Conservation (phyloP, 64 coral and sea anemone species). For the Dendronephthya gigantea region DNA sequence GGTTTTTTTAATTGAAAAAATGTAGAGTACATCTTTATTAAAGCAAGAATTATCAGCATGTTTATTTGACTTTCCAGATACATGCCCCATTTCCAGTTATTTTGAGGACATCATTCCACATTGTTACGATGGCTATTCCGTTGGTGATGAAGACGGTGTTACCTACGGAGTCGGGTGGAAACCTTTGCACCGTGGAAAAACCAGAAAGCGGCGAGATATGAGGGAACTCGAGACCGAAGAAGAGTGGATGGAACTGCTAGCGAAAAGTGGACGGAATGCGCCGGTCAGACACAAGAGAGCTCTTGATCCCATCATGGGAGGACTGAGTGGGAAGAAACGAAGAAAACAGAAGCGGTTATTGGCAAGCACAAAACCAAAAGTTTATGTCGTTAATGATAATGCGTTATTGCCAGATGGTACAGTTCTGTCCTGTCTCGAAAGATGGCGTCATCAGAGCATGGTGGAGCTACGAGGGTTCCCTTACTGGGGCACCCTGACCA, state of each 20-base stretch:
- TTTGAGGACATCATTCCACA: conserved; percentile 11
- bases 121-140: conserved; percentile 34
- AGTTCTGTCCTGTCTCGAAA: conserved; percentile 63
- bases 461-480: conserved; percentile 63
- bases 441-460: conserved; percentile 52
- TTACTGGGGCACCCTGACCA: conserved; percentile 53
- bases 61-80: neutral
- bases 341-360: conserved; percentile 31
- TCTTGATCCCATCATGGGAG: conserved; percentile 59
- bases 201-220: conserved; percentile 15
- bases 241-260: neutral
- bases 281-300: conserved; percentile 17
- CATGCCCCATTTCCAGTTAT: neutral
- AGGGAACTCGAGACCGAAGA: neutral
- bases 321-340: conserved; percentile 61
- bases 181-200: conserved; percentile 27
- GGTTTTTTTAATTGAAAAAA: too few species aligned
- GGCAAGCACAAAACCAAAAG: conserved; percentile 26
- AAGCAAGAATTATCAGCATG: too few species aligned
- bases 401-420: conserved; percentile 57
- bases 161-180: conserved; percentile 60
- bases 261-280: neutral
- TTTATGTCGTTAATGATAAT: conserved; percentile 48
- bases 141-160: conserved; percentile 30
- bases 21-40: too few species aligned